Percentiles rank a stretch among this genome's conserved stretches.
Conservation (phyloP, 2,797 vertebrate genomes). For the Parauchenoglanis ngamensis region DNA sequence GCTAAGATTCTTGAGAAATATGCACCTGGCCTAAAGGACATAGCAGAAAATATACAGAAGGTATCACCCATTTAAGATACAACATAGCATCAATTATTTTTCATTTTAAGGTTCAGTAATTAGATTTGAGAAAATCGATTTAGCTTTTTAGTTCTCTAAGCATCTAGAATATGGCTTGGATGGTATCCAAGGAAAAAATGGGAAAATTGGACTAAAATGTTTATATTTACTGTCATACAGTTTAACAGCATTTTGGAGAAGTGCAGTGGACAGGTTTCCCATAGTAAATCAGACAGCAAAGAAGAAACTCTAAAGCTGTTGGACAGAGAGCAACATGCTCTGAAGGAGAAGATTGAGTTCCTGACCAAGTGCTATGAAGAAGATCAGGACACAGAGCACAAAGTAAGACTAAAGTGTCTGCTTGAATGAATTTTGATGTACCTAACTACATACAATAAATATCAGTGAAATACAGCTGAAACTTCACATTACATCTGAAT, state of each 20-base stretch:
- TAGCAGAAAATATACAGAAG: conserved; percentile 49
- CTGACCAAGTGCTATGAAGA: conserved; percentile 48
- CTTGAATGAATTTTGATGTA: not conserved
- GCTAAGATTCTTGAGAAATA: conserved; percentile 36
- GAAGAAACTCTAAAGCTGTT: conserved; percentile 29
- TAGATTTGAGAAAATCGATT: not conserved
- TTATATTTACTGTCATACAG: conserved; percentile 14
- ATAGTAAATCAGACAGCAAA: conserved; percentile 30
- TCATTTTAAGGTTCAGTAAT: not conserved
- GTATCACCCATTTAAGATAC: not conserved
- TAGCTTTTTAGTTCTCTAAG: not conserved
- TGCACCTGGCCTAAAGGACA: conserved; percentile 27
- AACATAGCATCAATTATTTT: not conserved
- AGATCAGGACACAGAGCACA: conserved; percentile 28
- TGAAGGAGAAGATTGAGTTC: conserved; percentile 62
- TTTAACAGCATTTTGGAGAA: conserved; percentile 28
- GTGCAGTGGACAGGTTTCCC: not conserved
- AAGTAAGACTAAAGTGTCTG: conserved; percentile 41
- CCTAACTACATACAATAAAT: not conserved
- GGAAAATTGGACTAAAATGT: not conserved
- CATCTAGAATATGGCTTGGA: not conserved
- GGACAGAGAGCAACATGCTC: conserved; percentile 54
- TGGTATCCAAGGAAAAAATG: not conserved
- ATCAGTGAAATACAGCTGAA: not conserved
- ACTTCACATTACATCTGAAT: not conserved